Conservation (phyloP, 2,888 invertebrate genomes). For the Ectobius pallidus region DNA sequence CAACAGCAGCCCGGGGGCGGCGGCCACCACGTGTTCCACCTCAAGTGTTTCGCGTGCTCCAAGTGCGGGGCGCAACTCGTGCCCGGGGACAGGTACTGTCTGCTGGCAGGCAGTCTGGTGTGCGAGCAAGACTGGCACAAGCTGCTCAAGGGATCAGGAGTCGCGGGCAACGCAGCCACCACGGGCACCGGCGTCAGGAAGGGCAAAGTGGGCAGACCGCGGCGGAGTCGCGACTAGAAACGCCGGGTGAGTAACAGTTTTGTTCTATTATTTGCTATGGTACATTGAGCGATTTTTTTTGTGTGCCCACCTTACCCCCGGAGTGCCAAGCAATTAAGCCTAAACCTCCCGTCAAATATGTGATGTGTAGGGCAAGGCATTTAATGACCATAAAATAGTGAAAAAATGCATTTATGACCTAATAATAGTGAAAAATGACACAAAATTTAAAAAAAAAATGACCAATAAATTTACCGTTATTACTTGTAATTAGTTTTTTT, state of each 20-base stretch:
- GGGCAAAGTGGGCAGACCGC: conserved; percentile 88
- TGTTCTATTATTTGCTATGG: neutral
- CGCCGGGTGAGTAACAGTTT: neutral
- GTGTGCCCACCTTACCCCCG: no score
- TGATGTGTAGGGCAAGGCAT: no score
- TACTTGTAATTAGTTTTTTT: no score
- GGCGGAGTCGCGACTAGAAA: conserved; percentile 87
- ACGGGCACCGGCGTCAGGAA: conserved; percentile 75
- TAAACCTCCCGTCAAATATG: no score
- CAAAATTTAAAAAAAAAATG: no score
- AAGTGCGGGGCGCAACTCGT: conserved; percentile 89
- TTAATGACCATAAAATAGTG: no score
- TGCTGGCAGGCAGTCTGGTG: conserved; percentile 87
- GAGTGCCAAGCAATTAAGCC: no score
- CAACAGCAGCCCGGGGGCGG: conserved; percentile 53
- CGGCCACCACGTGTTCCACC: conserved; percentile 84
- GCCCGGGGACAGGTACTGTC: conserved; percentile 92
- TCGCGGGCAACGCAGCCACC: conserved; percentile 64
- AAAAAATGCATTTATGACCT: no score
- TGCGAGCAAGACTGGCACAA: conserved; percentile 97
- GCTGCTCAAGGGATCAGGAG: conserved; percentile 71
- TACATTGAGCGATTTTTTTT: no score
- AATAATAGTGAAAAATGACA: no score
- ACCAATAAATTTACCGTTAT: no score
- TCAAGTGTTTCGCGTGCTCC: conserved; percentile 95